Evolutionary conservation across 92 coral and sea anemone genomes (phyloP), one percentile per base, ranked within the genome.

Genomic region (Epizoanthus scotinus): DNA sequence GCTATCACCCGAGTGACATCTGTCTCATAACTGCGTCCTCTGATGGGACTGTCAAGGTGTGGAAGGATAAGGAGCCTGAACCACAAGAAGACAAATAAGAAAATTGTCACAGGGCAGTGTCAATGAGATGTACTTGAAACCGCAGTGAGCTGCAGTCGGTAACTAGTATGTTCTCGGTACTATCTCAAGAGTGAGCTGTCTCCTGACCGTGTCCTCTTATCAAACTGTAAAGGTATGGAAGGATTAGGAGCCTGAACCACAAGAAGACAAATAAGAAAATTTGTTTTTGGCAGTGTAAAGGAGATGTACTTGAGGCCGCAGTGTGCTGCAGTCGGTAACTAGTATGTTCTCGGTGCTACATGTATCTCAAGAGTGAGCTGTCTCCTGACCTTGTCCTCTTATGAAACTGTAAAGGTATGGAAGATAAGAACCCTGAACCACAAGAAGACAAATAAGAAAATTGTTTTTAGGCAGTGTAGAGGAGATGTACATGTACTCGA

Each of bases 151-250:
- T 3, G 5, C 3, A 74, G 22, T 69, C 89, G 8, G 92, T 91
- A n/a, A n/a, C n/a, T n/a, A 10, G 92, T 90, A 2, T 93, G 93
- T 80, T 89, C 98, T 27, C 58, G 3, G 25, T 88, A 95, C 18
- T 93, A 88, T 73, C 98, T 92, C 71, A 93, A 97, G 3, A 91
- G 90, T 53, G 93, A 86, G 49, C 6, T 85, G 90, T 25, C 77
- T 94, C 74, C 71, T 94, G 56, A 90, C 98, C 4, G 98, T 97
- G 18, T 94, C 98, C 47, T 90, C 98, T 7, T 97, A 94, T 84
- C 95, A 95, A 3, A 88, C 91, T 54, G 98, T 93, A 53, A 94
- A 94, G 77, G 91, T 94, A 78, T 95, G 98, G 98, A 87, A 79
- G 63, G 88, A 88, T 24, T 88, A 94, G 64, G 83, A 87, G 26